Evolutionary conservation across 64 coral and sea anemone species (phyloP).

Genomic region (Porites australiensis): DNA sequence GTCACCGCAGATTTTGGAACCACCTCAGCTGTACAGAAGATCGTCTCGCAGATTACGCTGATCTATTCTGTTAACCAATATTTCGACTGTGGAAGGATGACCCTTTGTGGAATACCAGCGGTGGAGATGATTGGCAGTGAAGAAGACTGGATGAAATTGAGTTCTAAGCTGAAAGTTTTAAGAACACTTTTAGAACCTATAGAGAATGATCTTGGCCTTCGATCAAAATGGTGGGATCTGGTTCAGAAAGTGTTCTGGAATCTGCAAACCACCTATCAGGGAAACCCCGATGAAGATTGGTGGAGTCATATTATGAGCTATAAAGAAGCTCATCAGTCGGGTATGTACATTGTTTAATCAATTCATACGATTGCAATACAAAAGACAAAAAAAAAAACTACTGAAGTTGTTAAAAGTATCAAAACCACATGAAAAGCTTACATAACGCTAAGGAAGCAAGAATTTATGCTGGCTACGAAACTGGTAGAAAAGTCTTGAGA

Average conservation of each 20-base stretch:
- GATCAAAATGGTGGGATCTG: conserved; percentile 31
- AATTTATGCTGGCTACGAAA: too few relatives aligned
- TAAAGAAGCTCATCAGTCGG: conserved; percentile 31
- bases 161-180: conserved; percentile 45
- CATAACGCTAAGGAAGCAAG: neutral
- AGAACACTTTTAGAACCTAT: conserved; percentile 57
- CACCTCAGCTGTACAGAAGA: conserved; percentile 69
- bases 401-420: too few relatives aligned
- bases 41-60: conserved; percentile 89
- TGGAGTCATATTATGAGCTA: conserved; percentile 67
- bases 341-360: neutral
- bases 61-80: conserved; percentile 79
- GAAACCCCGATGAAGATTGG: conserved; percentile 50
- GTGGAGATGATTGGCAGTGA: conserved; percentile 67
- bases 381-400: too few relatives aligned
- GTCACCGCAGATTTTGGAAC: conserved; percentile 78
- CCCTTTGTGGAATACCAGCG: conserved; percentile 69
- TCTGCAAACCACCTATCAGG: conserved; percentile 63
- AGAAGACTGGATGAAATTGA: conserved; percentile 75
- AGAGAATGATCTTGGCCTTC: conserved; percentile 45
- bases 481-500: too few relatives aligned
- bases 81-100: conserved; percentile 16
- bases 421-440: neutral
- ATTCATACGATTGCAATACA: neutral
- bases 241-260: conserved; percentile 65